Evolutionary conservation across 2,797 vertebrate species (phyloP).

Genomic region (Podargus strigoides): DNA sequence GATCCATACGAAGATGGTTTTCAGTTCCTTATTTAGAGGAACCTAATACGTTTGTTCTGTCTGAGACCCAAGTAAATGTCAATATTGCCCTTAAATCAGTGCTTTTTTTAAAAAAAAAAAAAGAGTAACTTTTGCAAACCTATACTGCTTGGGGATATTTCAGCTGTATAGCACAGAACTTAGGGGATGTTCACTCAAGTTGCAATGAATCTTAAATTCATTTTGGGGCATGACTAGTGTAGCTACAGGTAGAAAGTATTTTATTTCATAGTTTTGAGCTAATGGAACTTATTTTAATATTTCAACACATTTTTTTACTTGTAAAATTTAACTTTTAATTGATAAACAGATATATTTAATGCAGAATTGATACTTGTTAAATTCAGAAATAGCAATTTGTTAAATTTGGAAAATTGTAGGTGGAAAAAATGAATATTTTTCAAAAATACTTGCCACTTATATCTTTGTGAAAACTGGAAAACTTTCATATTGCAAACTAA

Average conservation of each 20-base stretch:
- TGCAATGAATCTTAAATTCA: not conserved
- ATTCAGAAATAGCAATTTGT: not conserved
- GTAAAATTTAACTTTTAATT: not conserved
- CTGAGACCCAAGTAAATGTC: not conserved
- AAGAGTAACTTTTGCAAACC: not conserved
- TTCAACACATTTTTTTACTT: not conserved
- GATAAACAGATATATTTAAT: not conserved
- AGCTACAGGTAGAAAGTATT: not conserved
- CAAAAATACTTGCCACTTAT: not conserved
- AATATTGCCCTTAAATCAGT: not conserved
- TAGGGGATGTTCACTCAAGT: not conserved
- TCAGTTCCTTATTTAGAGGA: not conserved
- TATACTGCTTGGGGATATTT: not conserved
- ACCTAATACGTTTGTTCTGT: not conserved
- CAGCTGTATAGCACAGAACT: not conserved
- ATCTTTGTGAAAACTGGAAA: not conserved
- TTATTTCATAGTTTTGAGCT: not conserved
- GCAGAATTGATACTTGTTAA: not conserved
- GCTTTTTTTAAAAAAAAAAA: not conserved
- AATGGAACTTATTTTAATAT: not conserved
- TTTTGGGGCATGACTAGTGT: not conserved
- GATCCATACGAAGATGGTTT: not conserved
- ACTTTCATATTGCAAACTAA: not conserved
- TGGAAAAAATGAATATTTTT: not conserved
- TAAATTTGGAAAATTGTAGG: not conserved